Evolutionary conservation across 2,797 vertebrate genomes (phyloP), one percentile per base, ranked within the genome.

Genomic region (Xenentodon cancila): DNA sequence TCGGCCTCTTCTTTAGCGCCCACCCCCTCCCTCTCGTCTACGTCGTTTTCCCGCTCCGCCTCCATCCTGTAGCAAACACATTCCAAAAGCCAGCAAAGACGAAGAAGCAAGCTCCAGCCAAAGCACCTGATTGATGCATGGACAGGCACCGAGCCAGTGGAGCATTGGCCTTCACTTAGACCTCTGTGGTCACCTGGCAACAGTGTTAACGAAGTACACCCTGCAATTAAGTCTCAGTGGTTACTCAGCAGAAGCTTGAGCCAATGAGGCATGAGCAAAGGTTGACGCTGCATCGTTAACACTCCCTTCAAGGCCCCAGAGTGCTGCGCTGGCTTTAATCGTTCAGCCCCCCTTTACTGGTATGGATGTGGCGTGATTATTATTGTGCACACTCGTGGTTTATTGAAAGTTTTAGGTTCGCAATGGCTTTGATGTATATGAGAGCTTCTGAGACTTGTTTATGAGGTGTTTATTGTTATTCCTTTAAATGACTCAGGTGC

Each of bases 121-220:
- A 56, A 64, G 58, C 60, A 54, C n/a, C 68, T 73, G 71, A 88
- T 60, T 85, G 80, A 30, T 30, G 30, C 30, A 89, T 77, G 75
- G 77, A 79, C 56, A 49, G 73, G 57, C 58, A 57, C 59, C n/a
- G 61, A 54, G 74, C 79, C 77, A 74, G 15, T 53, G 61, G 73
- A 72, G 64, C 40, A 0, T 49, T 55, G 49, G 55, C 54, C 71
- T 64, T 80, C 77, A 73, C 80, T 80, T 71, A 78, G 73, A 55
- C 57, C 46, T 79, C 74, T 0, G 27, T 65, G 68, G 80, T 79
- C 80, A 85, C 71, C 78, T 77, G 75, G 80, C 80, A 84, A 81
- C 69, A 7, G 27, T 16, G 61, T 72, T 72, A 80, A 82, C 64
- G 13, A 68, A 66, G 55, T 62, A 65, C 11, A 75, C 64, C 69